Evolutionary conservation across 2,888 invertebrate genomes (phyloP).

Genomic region (Prosopocoilus inquinatus): DNA sequence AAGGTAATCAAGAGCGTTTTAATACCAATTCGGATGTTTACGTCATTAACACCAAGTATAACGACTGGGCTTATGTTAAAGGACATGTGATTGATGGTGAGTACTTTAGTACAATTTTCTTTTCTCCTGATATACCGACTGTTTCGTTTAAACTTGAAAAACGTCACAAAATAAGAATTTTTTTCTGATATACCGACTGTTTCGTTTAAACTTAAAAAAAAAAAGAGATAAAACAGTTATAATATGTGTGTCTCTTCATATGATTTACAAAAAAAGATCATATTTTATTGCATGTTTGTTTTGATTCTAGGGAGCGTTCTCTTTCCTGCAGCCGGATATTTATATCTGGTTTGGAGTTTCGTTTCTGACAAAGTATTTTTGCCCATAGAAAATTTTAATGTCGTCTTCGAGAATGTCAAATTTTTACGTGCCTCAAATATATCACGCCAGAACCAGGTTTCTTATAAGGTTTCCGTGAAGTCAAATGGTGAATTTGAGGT

Average conservation of each 20-base stretch:
- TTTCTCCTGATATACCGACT: too few species aligned
- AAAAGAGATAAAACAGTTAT: too few species aligned
- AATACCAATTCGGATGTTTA: slow-evolving; percentile 41
- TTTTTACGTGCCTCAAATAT: slow-evolving; percentile 60
- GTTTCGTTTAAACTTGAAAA: too few species aligned
- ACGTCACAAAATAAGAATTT: too few species aligned
- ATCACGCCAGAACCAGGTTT: slow-evolving; percentile 32
- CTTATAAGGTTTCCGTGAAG: slow-evolving; percentile 29
- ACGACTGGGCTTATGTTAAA: slow-evolving; percentile 67
- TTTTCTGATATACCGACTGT: too few species aligned
- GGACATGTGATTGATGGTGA: slow-evolving; percentile 86
- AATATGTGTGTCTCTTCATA: too few species aligned
- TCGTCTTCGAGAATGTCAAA: slow-evolving; percentile 59
- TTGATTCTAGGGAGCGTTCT: slow-evolving; percentile 41
- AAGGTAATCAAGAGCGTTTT: slow-evolving; percentile 28
- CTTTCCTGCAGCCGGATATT: slow-evolving; percentile 63
- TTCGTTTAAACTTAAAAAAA: too few species aligned
- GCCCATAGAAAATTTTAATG: slow-evolving; percentile 50
- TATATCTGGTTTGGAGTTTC: slow-evolving; percentile 56
- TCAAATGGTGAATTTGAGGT: slow-evolving; percentile 39
- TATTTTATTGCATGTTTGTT: too few species aligned
- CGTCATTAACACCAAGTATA: slow-evolving; percentile 60
- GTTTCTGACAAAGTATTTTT: slow-evolving; percentile 48
- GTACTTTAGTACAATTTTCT: not conserved
- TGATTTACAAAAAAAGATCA: too few species aligned